Conservation (phyloP, 2,888 invertebrate species). For the Ischnura elegans region DNA sequence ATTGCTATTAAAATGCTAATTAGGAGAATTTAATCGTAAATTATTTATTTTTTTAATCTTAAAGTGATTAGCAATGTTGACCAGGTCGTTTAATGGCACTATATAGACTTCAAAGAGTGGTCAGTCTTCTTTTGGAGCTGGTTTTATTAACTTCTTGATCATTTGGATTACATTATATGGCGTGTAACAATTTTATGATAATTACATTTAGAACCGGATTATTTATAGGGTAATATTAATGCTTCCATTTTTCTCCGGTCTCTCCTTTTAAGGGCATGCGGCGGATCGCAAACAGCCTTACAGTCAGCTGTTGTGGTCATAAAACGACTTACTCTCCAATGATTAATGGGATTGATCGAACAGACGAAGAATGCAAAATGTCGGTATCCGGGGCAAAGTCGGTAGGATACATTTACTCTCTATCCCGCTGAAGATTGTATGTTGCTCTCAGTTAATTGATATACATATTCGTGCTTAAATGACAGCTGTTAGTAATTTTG, state of each 20-base stretch:
- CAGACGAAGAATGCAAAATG: background rate
- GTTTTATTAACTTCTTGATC: background rate
- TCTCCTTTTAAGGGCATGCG: background rate
- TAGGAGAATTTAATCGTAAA: background rate
- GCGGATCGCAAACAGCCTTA: too few species aligned
- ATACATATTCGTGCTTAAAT: too few species aligned
- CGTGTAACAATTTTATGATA: background rate
- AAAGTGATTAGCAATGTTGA: too few species aligned
- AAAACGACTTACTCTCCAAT: background rate
- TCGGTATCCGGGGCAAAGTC: background rate
- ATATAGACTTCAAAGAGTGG: too few species aligned
- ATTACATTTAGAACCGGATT: slow-evolving; percentile 8
- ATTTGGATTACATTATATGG: background rate
- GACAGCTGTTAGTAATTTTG: too few species aligned
- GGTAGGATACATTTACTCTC: background rate
- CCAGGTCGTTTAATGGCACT: too few species aligned
- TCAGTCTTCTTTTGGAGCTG: too few species aligned
- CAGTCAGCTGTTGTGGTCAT: background rate
- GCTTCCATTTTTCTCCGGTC: background rate
- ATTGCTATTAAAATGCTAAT: slow-evolving; percentile 1
- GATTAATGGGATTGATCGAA: background rate
- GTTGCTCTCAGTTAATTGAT: too few species aligned
- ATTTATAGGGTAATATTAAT: background rate
- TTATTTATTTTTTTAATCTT: too few species aligned
- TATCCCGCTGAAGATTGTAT: background rate